Conservation (phyloP, 2,888 invertebrate genomes). For the Fragum whitleyi region DNA sequence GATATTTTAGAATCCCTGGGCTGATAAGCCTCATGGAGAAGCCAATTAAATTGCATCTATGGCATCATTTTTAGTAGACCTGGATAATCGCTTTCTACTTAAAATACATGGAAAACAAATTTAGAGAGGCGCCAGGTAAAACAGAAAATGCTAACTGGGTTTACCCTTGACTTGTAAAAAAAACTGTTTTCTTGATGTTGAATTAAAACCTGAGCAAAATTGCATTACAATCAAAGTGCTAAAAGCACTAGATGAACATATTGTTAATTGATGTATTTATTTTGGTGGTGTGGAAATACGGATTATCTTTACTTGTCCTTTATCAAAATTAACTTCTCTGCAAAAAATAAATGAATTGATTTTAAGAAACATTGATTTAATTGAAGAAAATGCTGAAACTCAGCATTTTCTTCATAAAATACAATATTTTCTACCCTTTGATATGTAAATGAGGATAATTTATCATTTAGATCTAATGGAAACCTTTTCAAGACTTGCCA, state of each 20-base stretch:
- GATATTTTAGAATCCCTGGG: too few relatives aligned
- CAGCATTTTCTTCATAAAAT: not conserved
- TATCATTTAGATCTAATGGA: too few relatives aligned
- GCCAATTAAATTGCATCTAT: conserved; percentile 15
- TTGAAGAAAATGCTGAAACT: too few relatives aligned
- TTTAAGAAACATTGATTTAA: not conserved
- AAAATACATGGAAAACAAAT: conserved; percentile 53
- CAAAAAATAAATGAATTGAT: not conserved
- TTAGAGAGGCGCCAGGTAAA: conserved; percentile 56
- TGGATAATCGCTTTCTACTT: conserved; percentile 38
- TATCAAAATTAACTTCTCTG: not conserved
- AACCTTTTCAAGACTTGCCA: too few relatives aligned
- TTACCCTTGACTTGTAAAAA: conserved; percentile 15
- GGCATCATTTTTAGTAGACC: conserved; percentile 10
- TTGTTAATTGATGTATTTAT: too few relatives aligned
- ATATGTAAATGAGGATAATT: too few relatives aligned
- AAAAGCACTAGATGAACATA: too few relatives aligned
- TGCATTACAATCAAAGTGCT: too few relatives aligned
- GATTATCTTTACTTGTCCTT: too few relatives aligned
- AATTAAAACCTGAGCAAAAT: too few relatives aligned
- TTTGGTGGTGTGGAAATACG: too few relatives aligned
- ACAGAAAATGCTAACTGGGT: conserved; percentile 30
- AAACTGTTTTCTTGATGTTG: too few relatives aligned
- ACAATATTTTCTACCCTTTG: not conserved
- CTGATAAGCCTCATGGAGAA: not conserved